phyloP scores from a whole-genome alignment of 2,113 vertebrate species.

The Orthonyx spaldingii region DNA sequence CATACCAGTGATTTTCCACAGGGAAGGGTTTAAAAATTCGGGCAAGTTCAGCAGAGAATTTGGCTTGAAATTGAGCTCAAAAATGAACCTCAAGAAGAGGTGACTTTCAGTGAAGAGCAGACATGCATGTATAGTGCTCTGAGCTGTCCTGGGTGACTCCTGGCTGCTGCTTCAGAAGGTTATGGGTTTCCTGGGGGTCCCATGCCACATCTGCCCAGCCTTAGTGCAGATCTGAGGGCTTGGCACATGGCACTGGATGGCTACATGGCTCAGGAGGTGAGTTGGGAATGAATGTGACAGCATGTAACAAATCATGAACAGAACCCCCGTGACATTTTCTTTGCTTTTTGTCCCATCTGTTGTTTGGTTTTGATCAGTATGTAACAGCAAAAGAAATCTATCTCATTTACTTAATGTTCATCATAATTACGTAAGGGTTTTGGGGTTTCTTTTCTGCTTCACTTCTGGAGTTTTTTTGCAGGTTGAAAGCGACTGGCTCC shows the following conservation, averaged over 20 bases:
- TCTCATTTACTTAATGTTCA: background rate
- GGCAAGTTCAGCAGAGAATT: background rate
- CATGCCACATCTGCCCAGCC: background rate
- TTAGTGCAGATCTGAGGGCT: background rate
- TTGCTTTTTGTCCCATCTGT: background rate
- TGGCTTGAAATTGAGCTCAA: background rate
- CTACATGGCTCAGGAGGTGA: background rate
- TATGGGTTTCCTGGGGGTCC: background rate
- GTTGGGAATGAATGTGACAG: background rate
- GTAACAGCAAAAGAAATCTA: background rate
- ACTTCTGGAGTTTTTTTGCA: background rate
- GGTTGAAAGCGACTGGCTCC: conserved; percentile 77
- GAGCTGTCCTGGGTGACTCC: background rate
- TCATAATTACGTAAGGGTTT: background rate
- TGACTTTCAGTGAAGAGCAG: background rate
- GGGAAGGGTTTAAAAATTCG: background rate
- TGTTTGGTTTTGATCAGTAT: background rate
- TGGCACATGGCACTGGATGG: background rate
- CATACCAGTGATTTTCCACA: background rate
- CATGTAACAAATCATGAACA: background rate
- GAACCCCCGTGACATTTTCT: background rate
- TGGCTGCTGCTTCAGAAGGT: background rate
- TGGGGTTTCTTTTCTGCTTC: background rate
- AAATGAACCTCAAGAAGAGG: background rate
- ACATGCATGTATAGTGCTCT: background rate